Percentiles rank a stretch among this genome's conserved stretches.
These are phyloP conservation scores for Platysteira castanea DNA, from an alignment of 2,113 vertebrate genomes.

Conservation along the genomic window DNA sequence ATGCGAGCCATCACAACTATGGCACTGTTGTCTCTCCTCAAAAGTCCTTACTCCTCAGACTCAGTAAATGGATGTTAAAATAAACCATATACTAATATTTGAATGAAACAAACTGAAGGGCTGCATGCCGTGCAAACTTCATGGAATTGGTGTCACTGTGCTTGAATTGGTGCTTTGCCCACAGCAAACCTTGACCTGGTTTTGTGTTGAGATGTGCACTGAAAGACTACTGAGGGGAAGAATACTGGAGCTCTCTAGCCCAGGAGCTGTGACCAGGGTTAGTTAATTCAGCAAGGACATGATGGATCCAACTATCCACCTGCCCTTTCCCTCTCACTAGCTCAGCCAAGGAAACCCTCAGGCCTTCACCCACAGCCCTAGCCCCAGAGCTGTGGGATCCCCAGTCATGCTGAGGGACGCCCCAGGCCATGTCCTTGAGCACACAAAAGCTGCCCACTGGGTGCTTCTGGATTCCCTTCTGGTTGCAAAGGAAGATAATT, in stretches of 20 bases:
- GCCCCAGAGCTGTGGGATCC: not conserved
- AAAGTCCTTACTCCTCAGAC: not conserved
- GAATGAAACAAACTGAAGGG: not conserved
- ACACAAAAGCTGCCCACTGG: rapidly evolving
- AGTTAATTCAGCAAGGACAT: not conserved
- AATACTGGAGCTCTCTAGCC: not conserved
- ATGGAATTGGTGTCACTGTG: not conserved
- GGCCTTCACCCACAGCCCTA: not conserved
- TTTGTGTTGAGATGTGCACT: not conserved
- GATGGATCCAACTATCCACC: not conserved
- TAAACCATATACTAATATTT: not conserved
- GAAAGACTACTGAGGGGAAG: not conserved
- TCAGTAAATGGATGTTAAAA: not conserved
- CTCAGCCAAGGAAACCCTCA: not conserved
- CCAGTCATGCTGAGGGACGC: not conserved
- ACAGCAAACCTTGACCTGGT: not conserved
- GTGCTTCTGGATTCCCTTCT: not conserved
- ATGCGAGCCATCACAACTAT: rapidly evolving
- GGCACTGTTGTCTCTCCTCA: not conserved
- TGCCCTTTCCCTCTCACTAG: not conserved
- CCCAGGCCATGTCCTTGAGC: not conserved
- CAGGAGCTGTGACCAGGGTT: not conserved
- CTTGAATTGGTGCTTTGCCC: not conserved
- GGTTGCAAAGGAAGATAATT: not conserved
- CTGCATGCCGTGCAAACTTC: not conserved